Conservation (phyloP, 2,888 invertebrate genomes). For the Poecilus cupreus region DNA sequence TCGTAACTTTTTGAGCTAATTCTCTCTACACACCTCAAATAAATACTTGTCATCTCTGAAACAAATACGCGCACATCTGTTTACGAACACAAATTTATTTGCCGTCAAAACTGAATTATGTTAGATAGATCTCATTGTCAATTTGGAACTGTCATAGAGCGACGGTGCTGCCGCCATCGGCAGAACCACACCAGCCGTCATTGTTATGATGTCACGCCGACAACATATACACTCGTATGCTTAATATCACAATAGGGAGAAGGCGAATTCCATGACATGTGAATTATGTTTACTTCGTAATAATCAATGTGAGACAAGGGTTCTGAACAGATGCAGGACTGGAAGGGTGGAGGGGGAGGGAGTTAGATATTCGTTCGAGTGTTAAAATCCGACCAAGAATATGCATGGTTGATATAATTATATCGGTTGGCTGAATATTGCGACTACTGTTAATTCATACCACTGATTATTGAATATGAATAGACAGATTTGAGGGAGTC, state of each 20-base stretch:
- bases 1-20: too few species aligned
- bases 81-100: constrained; percentile 40
- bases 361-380: neutral
- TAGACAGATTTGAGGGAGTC: too few species aligned
- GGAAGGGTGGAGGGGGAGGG: neutral
- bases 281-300: constrained; percentile 44
- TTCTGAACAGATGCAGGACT: neutral
- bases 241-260: constrained; percentile 39
- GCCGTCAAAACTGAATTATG: constrained; percentile 50
- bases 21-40: too few species aligned
- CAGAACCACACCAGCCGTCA: constrained; percentile 19
- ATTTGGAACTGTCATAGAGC: constrained; percentile 47
- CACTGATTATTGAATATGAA: too few species aligned
- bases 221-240: constrained; percentile 43
- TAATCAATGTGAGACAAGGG: constrained; percentile 28
- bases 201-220: constrained; percentile 36
- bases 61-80: neutral
- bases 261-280: constrained; percentile 45
- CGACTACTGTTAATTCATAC: too few species aligned
- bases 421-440: neutral
- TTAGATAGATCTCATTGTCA: constrained; percentile 55
- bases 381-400: neutral
- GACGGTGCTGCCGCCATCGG: neutral
- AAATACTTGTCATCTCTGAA: too few species aligned
- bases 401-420: neutral